Base-by-base conservation (phyloP, 2,113 vertebrate species). In the Tyrannus savana region DNA sequence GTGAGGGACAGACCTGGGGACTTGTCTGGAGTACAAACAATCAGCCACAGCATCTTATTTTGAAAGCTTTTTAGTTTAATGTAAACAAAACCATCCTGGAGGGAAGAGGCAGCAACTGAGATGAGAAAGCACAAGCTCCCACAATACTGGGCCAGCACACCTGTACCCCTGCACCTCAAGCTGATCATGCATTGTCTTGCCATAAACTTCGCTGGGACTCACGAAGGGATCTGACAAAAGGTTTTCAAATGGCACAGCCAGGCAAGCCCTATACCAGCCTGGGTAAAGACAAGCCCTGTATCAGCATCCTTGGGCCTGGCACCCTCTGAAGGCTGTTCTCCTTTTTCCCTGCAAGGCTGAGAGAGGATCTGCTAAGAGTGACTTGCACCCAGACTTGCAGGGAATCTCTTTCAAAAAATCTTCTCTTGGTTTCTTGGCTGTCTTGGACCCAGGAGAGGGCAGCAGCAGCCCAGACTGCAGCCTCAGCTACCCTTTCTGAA, bases 361-460 rank as follows among this genome's bases (percentile, higher is more conserved):
- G 53, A 25, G 39, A 63, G 21, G 35, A 67, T 2, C 6, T 4
- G 7, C 17, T 0, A 5, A 24, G 55, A 6, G 16, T 37, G 56
- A 22, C 13, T 16, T 3, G 56, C 15, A 22, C 6, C 19, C 74
- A 44, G 30, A 10, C 18, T 69, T 30, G 52, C 31, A 49, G 39
- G 12, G 12, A 41, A 71, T 9, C 24, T 23, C 14, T 24, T 9
- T 39, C 7, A 0, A 24, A 55, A 77, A 46, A 35, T 14, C 2
- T 5, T 9, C 63, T 33, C 39, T 25, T 56, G 37, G 6, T 83
- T 83, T 83, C 69, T 47, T 64, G 62, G 46, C 37, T 64, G 35
- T 30, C 66, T 92, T 16, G 10, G 56, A 94, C 89, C 97, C 97
- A 97, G 97, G 89, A 97, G 97, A 93, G 96, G 97, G 97, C 94